Percentiles rank a stretch among this genome's conserved stretches.
Evolutionary conservation across 2,113 vertebrate species (phyloP).

Genomic region (Dicerorhinus sumatrensis): DNA sequence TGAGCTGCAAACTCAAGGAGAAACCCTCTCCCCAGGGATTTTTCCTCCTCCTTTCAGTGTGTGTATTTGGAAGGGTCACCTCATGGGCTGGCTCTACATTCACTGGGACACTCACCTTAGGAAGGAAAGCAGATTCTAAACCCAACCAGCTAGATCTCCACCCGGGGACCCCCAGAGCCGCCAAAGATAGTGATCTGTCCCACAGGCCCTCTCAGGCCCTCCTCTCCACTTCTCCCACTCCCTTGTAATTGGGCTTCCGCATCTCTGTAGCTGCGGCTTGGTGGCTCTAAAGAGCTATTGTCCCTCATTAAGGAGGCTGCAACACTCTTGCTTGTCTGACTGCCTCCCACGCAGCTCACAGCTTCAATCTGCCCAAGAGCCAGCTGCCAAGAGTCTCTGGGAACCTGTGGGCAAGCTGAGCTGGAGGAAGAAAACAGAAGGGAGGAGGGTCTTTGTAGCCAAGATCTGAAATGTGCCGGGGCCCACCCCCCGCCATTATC

Average conservation of each 20-base stretch:
- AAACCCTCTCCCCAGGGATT: background rate
- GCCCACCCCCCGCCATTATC: constrained; percentile 62
- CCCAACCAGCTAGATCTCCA: background rate
- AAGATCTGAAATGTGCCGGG: constrained; percentile 49
- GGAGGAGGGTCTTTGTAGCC: constrained; percentile 48
- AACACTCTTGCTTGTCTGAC: constrained; percentile 51
- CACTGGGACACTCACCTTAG: background rate
- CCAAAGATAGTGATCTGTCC: constrained; percentile 19
- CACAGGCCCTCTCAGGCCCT: background rate
- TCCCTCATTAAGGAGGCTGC: constrained; percentile 74
- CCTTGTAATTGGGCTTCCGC: constrained; percentile 72
- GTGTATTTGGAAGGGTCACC: background rate
- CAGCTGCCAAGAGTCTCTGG: constrained; percentile 67
- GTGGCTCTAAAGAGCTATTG: constrained; percentile 57
- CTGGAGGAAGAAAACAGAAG: constrained; percentile 24
- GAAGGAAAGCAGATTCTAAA: constrained; percentile 22
- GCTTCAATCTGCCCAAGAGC: constrained; percentile 45
- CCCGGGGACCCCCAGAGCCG: background rate
- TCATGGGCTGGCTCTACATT: background rate
- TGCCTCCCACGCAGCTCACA: constrained; percentile 69
- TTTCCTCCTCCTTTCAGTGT: background rate
- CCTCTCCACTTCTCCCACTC: constrained; percentile 21
- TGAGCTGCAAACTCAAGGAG: background rate
- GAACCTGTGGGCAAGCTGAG: constrained; percentile 60
- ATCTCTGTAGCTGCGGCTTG: constrained; percentile 49